Conservation (phyloP, 64 coral and sea anemone species). For the Stichodactyla helianthus region DNA sequence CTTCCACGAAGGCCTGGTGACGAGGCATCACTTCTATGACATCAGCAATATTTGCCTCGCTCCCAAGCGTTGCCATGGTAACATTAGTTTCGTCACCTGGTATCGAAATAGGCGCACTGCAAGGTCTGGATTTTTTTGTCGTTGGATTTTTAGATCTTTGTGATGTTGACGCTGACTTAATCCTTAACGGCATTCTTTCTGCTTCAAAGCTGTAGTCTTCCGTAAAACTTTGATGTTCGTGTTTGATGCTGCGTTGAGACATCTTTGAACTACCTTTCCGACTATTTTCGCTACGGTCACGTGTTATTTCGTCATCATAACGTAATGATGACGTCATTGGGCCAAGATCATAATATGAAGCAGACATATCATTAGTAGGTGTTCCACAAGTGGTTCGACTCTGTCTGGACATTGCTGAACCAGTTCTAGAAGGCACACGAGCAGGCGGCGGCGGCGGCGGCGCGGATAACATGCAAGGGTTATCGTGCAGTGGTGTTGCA, state of each 20-base stretch:
- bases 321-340: background rate
- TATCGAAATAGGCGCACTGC: slow-evolving; percentile 4
- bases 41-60: slow-evolving; percentile 36
- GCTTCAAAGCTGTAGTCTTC: background rate
- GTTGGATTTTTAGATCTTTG: background rate
- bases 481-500: background rate
- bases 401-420: background rate
- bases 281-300: background rate
- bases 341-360: background rate
- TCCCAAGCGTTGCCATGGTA: slow-evolving; percentile 37
- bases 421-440: background rate
- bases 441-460: background rate
- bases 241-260: background rate
- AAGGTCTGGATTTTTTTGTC: background rate
- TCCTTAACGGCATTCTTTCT: background rate
- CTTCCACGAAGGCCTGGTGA: slow-evolving; percentile 30
- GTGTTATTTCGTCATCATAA: background rate
- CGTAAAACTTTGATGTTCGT: background rate
- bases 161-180: background rate
- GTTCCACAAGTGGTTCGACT: background rate
- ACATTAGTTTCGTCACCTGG: background rate
- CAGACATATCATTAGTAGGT: background rate
- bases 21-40: slow-evolving; percentile 1
- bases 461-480: background rate
- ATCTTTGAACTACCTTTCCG: background rate